Conservation (phyloP, 1,140 invertebrate species). For the Linepithema humile region DNA sequence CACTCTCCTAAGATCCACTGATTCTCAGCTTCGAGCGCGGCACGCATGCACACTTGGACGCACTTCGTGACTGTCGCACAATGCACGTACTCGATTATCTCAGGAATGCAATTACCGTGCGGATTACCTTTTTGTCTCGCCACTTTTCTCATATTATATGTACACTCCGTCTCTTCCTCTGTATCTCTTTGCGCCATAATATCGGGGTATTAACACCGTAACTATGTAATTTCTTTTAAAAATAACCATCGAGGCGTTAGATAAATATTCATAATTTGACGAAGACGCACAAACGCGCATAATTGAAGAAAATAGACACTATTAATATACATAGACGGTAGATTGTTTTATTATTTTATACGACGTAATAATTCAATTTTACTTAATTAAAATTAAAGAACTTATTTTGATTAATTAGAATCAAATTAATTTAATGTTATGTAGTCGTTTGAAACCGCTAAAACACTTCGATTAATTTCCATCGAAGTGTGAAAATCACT, state of each 20-base stretch:
- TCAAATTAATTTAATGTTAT: too few species aligned
- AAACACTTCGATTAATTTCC: too few species aligned
- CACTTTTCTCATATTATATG: not conserved
- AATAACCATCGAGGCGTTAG: not conserved
- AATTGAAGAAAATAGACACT: not conserved
- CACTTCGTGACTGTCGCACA: conserved; percentile 50
- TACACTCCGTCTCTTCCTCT: not conserved
- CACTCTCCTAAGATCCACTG: conserved; percentile 20
- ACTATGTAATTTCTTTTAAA: conserved; percentile 1
- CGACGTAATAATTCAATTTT: not conserved
- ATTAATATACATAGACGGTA: not conserved
- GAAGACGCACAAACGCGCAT: not conserved
- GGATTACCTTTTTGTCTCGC: conserved; percentile 33
- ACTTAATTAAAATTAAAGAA: too few species aligned
- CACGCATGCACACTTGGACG: conserved; percentile 7
- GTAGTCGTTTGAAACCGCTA: too few species aligned
- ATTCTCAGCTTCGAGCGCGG: not conserved
- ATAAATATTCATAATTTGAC: not conserved
- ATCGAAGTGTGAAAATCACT: not conserved
- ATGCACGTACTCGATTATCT: conserved; percentile 61
- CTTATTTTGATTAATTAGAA: too few species aligned
- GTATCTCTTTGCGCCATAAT: not conserved
- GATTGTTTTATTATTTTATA: not conserved
- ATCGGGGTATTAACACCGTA: not conserved
- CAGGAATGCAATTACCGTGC: conserved; percentile 43